Evolutionary conservation across 2,113 vertebrate genomes (phyloP), one percentile per base, ranked within the genome.

Genomic region (Canis aureus): DNA sequence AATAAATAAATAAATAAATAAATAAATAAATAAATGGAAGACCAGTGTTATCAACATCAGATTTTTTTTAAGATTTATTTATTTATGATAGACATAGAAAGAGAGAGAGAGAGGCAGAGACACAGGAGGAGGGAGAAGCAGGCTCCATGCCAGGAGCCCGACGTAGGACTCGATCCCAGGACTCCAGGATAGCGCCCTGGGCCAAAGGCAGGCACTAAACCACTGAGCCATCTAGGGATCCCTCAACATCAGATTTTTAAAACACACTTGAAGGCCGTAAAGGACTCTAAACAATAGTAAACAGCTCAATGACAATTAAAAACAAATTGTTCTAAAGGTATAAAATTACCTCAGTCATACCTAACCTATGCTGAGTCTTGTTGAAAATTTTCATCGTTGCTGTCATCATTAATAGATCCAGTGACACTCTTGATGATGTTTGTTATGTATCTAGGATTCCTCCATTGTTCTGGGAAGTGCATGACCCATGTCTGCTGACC

Each of bases 381-480:
- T 0, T 0, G 7, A 29, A 25, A 22, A 4, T 2, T 19, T 57
- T 81, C 23, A 23, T 74, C 12, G 35, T 17, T 16, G 5, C 16
- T 60, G 17, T 23, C 11, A 35, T 49, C n/a, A 53, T 59, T 62
- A 51, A n/a, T 3, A 76, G 35, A 83, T 2, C n/a, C 80, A 35
- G 20, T 7, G 3, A 29, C 0, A 25, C 2, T 20, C 0, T 2
- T 3, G 25, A 23, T 5, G 15, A 16, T 32, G 17, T 27, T 66
- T 38, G 27, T 5, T 22, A 17, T 17, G 11, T 13, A 27, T 12
- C 5, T 25, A 80, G 23, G 49, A n/a, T 4, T 9, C 9, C 32
- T 67, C 27, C 55, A 11, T 0, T 9, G 27, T 81, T 82, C 85
- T 73, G 20, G 38, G 25, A 69, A 64, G 49, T 9, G 0, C 15